Evolutionary conservation across 37 sponge, comb jelly and placozoan genomes (phyloP).

Genomic region (Crambe crambe): DNA sequence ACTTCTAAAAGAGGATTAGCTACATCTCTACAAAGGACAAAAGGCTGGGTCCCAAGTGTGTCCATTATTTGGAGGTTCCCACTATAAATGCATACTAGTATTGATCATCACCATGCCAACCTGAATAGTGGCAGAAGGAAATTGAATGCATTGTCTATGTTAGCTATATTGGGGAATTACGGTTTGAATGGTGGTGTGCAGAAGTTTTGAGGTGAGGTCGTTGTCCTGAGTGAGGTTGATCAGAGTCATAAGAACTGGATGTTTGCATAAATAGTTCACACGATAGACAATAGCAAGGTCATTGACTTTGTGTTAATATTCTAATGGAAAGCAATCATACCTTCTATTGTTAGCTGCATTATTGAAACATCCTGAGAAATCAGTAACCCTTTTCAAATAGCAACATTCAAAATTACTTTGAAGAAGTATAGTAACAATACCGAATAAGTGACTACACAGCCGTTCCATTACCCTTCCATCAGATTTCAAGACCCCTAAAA

Average conservation of each 20-base stretch:
- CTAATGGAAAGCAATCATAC: not conserved
- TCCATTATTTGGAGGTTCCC: no score
- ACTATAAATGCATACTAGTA: no score
- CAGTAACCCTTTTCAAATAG: not conserved
- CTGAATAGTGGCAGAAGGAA: no score
- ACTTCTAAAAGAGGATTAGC: no score
- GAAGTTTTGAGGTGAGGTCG: constrained; percentile 13
- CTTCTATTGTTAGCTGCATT: constrained; percentile 16
- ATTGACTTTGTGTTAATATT: not conserved
- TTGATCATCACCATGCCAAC: no score
- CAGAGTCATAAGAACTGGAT: constrained; percentile 32
- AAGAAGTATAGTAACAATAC: constrained; percentile 10
- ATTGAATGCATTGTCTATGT: not conserved
- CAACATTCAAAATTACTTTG: not conserved
- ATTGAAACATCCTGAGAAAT: constrained; percentile 9
- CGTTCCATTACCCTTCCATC: constrained; percentile 51
- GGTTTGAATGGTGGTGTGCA: constrained; percentile 40
- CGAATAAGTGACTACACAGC: constrained; percentile 38
- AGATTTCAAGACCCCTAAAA: constrained; percentile 6
- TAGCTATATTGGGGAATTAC: not conserved
- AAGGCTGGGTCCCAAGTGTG: no score
- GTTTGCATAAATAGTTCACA: not conserved
- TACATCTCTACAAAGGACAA: no score
- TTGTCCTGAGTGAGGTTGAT: not conserved
- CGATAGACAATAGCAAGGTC: not conserved